Evolutionary conservation across 2,888 invertebrate species (phyloP).

Genomic region (Eupithecia inturbata): DNA sequence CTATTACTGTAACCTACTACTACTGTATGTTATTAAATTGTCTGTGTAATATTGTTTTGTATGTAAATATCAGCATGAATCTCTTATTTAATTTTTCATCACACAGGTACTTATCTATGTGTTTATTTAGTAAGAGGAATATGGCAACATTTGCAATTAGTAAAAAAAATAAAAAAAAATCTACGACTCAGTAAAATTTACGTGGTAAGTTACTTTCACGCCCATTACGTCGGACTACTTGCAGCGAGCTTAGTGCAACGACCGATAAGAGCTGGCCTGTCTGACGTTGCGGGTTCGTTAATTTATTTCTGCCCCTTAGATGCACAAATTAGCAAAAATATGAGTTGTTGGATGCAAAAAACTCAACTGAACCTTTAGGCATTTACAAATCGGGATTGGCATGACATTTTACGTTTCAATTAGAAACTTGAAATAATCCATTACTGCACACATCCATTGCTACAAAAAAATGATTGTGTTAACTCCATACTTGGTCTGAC

Average conservation of each 20-base stretch:
- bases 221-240: conserved; percentile 18
- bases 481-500: neutral
- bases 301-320: neutral
- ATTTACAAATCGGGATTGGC: neutral
- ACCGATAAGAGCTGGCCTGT: conserved; percentile 20
- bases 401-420: neutral
- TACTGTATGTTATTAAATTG: neutral
- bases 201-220: conserved; percentile 8
- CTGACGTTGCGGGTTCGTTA: conserved; percentile 6
- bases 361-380: neutral
- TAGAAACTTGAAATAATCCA: neutral
- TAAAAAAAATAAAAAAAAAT: too few species aligned
- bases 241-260: conserved; percentile 17
- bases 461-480: neutral
- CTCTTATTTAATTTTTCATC: neutral
- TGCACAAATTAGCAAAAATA: too few species aligned
- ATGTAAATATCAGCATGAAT: neutral
- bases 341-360: neutral
- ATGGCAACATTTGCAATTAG: neutral
- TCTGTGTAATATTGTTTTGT: neutral
- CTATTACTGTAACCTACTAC: neutral
- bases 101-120: neutral
- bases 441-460: too few species aligned
- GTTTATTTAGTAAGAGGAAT: too few species aligned
- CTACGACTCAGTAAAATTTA: neutral